Base-by-base conservation (phyloP, 2,888 invertebrate species). In the Apotomis betuletana region DNA sequence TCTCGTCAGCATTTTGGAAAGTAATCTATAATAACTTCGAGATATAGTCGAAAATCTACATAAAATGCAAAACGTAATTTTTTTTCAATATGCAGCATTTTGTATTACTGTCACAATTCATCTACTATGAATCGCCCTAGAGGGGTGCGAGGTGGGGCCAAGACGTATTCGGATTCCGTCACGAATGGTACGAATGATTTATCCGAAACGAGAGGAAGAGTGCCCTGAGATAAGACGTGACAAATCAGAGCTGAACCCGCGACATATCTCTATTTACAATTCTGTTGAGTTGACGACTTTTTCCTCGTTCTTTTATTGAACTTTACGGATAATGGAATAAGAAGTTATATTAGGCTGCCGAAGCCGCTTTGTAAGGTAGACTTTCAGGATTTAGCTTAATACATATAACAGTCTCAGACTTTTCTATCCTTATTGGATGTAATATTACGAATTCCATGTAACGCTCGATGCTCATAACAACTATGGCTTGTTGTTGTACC, bases 111-210 rank as follows among this genome's bases (percentile, higher is more conserved):
- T 13, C 38, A 8, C 2, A 15, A 12, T 13, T 49, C 9, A 5
- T 5, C 15, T 27, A 8, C 55, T 71, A 61, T 13, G 55, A 4
- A 27, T 49, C 57, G 61, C 73, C 70, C 73, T 61, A 55, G 64
- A 57, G 69, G 61, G 70, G 70, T 15, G 55, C 60, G 63, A 69
- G 70, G 65, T 70, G 63, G 63, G 76, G 78, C 77, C 75, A 77
- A 80, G 84, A 82, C 81, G 79, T 83, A 83, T 85, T 81, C 81
- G 78, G 75, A 81, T 82, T 81, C 83, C 78, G 80, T 81, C 82
- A 79, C 81, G 81, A 82, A 81, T 80, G 78, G 83, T 79, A 79
- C 81, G 81, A 85, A 87, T 85, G 85, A 87, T 87, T 87, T 86
- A 86, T 85, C 79, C 79, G 76, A 77, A 80, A 80, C 76, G 76